Base-by-base conservation (phyloP, 2,888 invertebrate species). In the Tupiocoris notatus region DNA sequence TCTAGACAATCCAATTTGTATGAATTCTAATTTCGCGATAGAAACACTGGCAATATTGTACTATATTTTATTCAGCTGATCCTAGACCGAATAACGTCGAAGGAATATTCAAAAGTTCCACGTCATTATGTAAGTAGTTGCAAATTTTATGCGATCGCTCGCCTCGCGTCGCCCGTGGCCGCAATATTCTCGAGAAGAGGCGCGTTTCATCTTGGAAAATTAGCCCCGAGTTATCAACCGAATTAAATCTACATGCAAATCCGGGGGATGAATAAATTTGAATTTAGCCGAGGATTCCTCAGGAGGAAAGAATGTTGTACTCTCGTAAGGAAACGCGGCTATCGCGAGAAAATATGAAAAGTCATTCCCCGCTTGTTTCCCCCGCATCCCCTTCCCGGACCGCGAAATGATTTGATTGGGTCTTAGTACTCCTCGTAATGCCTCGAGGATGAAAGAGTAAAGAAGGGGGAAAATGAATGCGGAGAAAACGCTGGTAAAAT, bases 231-330 rank as follows among this genome's bases (percentile, higher is more conserved):
- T 73, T 73, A 73, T 73, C 63, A 73, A 73, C 73, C 62, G 63
- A 73, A 73, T 73, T 64, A 73, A 73, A 73, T 73, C 73, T 63
- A 64, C 64, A 73, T 73, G 73, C 73, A 73, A 73, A 73, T 73
- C 23, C 63, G n/a, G 58, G 71, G 58, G 70, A 63, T 73, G 73
- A 73, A 73, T 73, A 73, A 73, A 73, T 73, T 73, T 73, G 73
- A 73, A 73, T 73, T 59, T 25, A 70, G 25, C 25, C 20, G 70
- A 21, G 22, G 39, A 12, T 18, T 21, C 16, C 39, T 65, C 39
- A 16, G 24, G 63, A 63, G 22, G 25, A 17, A 39, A 39, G 39
- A 24, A 6, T 24, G 18, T 22, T 39, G 39, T 7, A 39, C 6
- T 12, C 39, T 39, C 12, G 39, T 39, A 39, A 39, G 39, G 39